These are phyloP conservation scores for Leptocoma aspasia DNA, from an alignment of 2,113 vertebrate species.

Conservation along the genomic window DNA sequence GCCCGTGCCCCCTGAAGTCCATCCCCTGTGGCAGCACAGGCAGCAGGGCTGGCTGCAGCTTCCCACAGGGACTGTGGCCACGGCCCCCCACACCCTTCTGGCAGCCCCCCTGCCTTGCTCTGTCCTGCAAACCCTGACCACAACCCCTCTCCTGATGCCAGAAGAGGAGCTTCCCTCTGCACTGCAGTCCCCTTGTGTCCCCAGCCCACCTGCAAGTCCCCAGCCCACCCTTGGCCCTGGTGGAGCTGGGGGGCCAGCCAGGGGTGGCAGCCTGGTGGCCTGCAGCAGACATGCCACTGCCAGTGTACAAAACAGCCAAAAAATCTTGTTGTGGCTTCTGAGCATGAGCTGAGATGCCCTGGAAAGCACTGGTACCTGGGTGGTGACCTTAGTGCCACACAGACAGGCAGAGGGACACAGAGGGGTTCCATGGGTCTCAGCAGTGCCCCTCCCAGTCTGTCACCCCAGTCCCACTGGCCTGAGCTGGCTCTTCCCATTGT, in stretches of 20 bases:
- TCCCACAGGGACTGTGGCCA: neutral
- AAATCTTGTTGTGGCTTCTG: accelerated
- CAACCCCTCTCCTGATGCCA: neutral
- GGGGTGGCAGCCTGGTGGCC: neutral
- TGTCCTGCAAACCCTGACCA: neutral
- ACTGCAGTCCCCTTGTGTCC: neutral
- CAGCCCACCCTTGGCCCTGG: accelerated
- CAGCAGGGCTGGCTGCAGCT: neutral
- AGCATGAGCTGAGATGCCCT: neutral
- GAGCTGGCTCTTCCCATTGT: neutral
- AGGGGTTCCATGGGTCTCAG: neutral
- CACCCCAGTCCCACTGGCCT: neutral
- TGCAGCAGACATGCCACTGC: neutral
- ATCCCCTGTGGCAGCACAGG: neutral
- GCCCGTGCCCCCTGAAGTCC: accelerated
- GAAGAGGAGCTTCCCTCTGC: neutral
- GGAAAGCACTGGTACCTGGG: accelerated
- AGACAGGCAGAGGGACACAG: neutral
- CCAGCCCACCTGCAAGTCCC: too few species aligned
- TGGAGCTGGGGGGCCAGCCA: neutral
- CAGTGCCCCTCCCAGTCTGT: neutral
- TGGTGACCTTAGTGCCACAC: neutral
- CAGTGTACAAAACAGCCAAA: accelerated
- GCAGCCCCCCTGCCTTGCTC: neutral
- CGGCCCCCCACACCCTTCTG: neutral